Conservation (phyloP, 2,797 vertebrate species). For the Gymnoscopelus microlampas region DNA sequence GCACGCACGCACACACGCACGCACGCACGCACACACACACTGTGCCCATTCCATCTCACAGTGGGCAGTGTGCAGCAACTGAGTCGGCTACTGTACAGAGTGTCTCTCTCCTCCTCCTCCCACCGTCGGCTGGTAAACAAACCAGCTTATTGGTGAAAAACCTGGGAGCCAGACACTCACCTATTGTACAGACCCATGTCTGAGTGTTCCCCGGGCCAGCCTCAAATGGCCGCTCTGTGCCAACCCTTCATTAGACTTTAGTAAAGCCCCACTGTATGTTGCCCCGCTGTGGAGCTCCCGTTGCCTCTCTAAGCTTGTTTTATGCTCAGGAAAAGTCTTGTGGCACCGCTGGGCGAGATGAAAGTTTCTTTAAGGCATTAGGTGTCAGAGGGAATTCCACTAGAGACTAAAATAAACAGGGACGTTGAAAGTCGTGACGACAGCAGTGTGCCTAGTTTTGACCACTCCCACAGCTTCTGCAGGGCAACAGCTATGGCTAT, state of each 20-base stretch:
- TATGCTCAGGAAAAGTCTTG: constrained; percentile 62
- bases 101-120: constrained; percentile 40
- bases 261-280: constrained; percentile 66
- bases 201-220: constrained; percentile 62
- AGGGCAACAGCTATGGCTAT: constrained; percentile 33
- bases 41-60: constrained; percentile 35
- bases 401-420: constrained; percentile 70
- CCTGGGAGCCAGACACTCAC: constrained; percentile 68
- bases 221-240: constrained; percentile 56
- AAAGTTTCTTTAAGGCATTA: constrained; percentile 69
- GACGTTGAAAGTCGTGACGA: constrained; percentile 54
- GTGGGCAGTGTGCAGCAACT: constrained; percentile 39
- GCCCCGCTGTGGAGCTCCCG: constrained; percentile 50
- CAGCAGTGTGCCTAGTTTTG: constrained; percentile 57
- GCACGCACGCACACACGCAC: constrained; percentile 19
- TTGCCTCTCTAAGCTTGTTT: constrained; percentile 55
- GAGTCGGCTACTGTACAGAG: constrained; percentile 63
- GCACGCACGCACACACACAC: constrained; percentile 10
- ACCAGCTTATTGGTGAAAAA: constrained; percentile 54
- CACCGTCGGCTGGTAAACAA: constrained; percentile 64
- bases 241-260: constrained; percentile 76
- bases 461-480: constrained; percentile 37
- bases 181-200: constrained; percentile 63
- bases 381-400: constrained; percentile 74
- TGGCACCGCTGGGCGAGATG: constrained; percentile 59